phyloP scores from a whole-genome alignment of 2,113 vertebrate species.

The Platysternon megacephalum region DNA sequence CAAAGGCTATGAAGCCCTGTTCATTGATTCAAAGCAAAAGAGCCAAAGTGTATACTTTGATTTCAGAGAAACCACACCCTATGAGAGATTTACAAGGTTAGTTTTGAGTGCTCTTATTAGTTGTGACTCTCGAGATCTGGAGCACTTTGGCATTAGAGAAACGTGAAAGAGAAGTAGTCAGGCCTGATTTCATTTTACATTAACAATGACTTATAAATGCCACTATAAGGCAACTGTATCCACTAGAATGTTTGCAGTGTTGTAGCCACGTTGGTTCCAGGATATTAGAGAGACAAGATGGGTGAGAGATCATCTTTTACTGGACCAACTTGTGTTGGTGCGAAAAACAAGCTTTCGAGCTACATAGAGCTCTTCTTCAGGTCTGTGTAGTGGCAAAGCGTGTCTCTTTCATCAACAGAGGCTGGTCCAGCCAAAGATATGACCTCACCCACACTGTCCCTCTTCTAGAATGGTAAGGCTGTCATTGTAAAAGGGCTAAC shows the following conservation, averaged over 20 bases:
- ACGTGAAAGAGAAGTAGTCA: constrained; percentile 31
- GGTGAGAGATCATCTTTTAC: neutral
- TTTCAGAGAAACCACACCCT: constrained; percentile 31
- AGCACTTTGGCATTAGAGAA: constrained; percentile 32
- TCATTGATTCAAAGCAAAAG: constrained; percentile 43
- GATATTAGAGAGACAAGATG: neutral
- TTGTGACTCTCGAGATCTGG: constrained; percentile 9
- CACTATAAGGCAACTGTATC: constrained; percentile 26
- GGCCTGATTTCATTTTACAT: constrained; percentile 50
- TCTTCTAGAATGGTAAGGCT: neutral
- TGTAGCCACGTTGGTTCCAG: neutral
- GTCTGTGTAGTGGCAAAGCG: neutral
- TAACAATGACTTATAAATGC: constrained; percentile 59
- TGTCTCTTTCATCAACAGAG: neutral
- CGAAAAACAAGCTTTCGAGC: neutral
- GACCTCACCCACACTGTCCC: neutral
- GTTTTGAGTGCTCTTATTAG: constrained; percentile 26
- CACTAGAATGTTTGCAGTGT: neutral
- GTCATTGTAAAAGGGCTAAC: constrained; percentile 48
- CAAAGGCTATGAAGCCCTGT: constrained; percentile 10
- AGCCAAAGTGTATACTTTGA: constrained; percentile 38
- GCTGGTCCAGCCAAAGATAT: neutral
- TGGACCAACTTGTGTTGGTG: neutral
- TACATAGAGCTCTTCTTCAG: neutral
- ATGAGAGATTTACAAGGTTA: constrained; percentile 19